These are phyloP conservation scores for Protosalanx chinensis DNA, from an alignment of 2,797 vertebrate genomes.

Conservation along the genomic window DNA sequence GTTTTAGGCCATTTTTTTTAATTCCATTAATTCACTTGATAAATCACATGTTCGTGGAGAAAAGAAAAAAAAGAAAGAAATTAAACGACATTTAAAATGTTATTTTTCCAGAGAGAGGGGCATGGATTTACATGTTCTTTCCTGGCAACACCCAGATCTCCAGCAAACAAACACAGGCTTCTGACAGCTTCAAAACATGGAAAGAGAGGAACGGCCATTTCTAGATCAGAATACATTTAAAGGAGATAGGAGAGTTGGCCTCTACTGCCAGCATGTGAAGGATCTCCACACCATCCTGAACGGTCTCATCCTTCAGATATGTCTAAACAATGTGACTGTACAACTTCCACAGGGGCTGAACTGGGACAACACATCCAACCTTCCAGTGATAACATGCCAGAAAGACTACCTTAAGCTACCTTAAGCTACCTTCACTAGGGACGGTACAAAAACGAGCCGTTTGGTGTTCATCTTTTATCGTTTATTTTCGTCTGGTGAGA, in stretches of 20 bases:
- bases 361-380: neutral
- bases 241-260: slow-evolving; percentile 37
- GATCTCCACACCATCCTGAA: neutral
- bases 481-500: slow-evolving; percentile 74
- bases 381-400: slow-evolving; percentile 39
- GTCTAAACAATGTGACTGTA: neutral
- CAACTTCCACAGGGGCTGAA: neutral
- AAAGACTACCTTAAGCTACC: slow-evolving; percentile 2
- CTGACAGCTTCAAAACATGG: no score
- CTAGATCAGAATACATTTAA: slow-evolving; percentile 39
- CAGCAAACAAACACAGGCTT: neutral
- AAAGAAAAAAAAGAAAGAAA: slow-evolving; percentile 18
- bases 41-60: slow-evolving; percentile 60
- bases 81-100: slow-evolving; percentile 53
- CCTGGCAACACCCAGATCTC: slow-evolving; percentile 38
- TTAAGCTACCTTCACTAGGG: neutral
- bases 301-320: neutral
- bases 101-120: slow-evolving; percentile 48
- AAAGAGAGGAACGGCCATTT: slow-evolving; percentile 45
- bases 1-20: slow-evolving; percentile 42
- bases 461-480: slow-evolving; percentile 48
- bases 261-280: slow-evolving; percentile 11
- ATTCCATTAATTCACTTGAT: slow-evolving; percentile 53
- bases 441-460: slow-evolving; percentile 48
- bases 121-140: slow-evolving; percentile 51